Evolutionary conservation across 2,888 invertebrate species (phyloP).

Genomic region (Meteorus colon): DNA sequence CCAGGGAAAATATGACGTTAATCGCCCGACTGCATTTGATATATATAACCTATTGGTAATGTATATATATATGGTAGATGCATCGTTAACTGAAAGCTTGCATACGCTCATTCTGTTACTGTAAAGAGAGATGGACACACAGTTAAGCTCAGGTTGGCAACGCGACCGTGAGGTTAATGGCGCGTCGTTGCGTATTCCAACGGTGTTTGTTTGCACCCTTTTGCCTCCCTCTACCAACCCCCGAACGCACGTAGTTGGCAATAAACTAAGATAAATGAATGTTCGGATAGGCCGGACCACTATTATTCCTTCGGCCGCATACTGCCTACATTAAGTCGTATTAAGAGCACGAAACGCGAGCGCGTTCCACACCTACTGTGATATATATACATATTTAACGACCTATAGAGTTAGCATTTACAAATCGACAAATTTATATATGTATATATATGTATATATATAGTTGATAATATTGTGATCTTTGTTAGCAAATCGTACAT

Average conservation of each 20-base stretch:
- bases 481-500: background rate
- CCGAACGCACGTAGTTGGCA: conserved; percentile 63
- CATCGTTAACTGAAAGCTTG: conserved; percentile 48
- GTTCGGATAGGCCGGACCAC: conserved; percentile 63
- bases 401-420: background rate
- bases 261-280: conserved; percentile 71
- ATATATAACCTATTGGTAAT: background rate
- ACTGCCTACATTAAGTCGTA: conserved; percentile 68
- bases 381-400: background rate
- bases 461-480: background rate
- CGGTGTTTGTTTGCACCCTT: conserved; percentile 67
- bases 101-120: conserved; percentile 49
- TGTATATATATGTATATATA: background rate
- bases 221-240: background rate
- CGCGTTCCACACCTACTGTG: conserved; percentile 41
- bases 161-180: conserved; percentile 67
- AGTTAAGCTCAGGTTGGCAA: conserved; percentile 62
- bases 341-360: conserved; percentile 52
- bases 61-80: background rate
- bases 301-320: conserved; percentile 66
- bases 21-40: background rate
- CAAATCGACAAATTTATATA: background rate
- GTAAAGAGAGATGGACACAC: conserved; percentile 57
- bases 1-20: background rate
- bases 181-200: conserved; percentile 69